phyloP scores from a whole-genome alignment of 2,113 vertebrate species.

The Hippolais icterina region DNA sequence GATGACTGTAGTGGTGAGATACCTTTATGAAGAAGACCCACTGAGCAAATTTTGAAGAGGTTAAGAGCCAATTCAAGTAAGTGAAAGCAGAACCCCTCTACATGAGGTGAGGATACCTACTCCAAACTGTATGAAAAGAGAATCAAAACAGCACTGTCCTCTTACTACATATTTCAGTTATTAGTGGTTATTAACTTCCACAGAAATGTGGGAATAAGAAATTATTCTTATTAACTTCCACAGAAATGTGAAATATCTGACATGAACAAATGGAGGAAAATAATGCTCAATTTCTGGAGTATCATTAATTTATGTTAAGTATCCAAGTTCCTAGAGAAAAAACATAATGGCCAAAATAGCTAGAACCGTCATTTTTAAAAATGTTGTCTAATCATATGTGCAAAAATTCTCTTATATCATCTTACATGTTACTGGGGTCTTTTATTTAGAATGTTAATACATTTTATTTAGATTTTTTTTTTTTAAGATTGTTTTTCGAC shows the following conservation, averaged over 20 bases:
- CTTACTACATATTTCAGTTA: background rate
- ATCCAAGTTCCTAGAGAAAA: background rate
- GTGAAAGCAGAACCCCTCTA: background rate
- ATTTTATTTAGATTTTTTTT: background rate
- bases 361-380: background rate
- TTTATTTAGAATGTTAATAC: background rate
- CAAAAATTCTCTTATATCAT: background rate
- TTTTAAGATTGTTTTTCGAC: background rate
- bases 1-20: background rate
- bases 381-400: background rate
- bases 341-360: background rate
- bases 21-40: background rate
- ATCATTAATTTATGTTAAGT: background rate
- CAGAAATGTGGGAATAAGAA: too few species aligned
- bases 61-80: background rate
- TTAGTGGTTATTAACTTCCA: background rate
- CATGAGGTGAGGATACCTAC: background rate
- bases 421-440: background rate
- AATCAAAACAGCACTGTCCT: background rate
- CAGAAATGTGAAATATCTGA: background rate
- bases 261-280: background rate
- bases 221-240: background rate
- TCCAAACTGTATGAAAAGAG: background rate
- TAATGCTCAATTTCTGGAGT: background rate
- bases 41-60: background rate